Conservation (phyloP, 1,140 invertebrate species). For the Magallana angulata region DNA sequence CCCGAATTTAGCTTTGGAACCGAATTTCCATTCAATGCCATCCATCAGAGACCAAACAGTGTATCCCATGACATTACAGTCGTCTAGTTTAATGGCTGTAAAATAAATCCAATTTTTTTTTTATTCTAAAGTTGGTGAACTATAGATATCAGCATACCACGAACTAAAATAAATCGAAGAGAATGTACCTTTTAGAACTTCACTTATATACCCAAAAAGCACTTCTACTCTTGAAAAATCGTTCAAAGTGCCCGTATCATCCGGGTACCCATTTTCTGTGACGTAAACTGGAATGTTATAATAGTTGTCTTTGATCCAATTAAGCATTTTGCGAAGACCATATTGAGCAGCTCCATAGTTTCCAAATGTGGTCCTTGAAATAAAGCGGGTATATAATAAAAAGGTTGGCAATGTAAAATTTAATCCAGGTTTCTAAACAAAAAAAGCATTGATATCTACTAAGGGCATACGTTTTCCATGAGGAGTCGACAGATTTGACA, state of each 20-base stretch:
- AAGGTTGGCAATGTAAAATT: not conserved
- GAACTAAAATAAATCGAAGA: not conserved
- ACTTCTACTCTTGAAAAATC: slow-evolving; percentile 82
- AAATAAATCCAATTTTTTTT: not conserved
- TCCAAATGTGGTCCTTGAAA: slow-evolving; percentile 46
- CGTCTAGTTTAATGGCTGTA: slow-evolving; percentile 84
- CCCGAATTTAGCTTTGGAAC: slow-evolving; percentile 84
- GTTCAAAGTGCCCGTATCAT: slow-evolving; percentile 79
- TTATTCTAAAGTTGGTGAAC: not conserved
- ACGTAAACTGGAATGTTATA: slow-evolving; percentile 83
- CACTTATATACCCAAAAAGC: slow-evolving; percentile 83
- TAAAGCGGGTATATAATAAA: not conserved
- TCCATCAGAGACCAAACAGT: slow-evolving; percentile 88
- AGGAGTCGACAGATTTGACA: not conserved
- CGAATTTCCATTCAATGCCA: slow-evolving; percentile 87
- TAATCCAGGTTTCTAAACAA: not conserved
- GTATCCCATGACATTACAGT: slow-evolving; percentile 85
- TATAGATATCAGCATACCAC: not conserved
- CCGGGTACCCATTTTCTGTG: slow-evolving; percentile 86
- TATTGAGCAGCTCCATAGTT: slow-evolving; percentile 80
- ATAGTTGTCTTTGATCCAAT: slow-evolving; percentile 84
- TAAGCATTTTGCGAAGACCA: slow-evolving; percentile 85
- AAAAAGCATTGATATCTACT: not conserved
- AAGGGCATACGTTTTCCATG: slow-evolving; percentile 26
- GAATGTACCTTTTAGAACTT: slow-evolving; percentile 82